These are phyloP conservation scores for Diploscapter pachys DNA, from an alignment of 1,140 invertebrate genomes.

Conservation along the genomic window DNA sequence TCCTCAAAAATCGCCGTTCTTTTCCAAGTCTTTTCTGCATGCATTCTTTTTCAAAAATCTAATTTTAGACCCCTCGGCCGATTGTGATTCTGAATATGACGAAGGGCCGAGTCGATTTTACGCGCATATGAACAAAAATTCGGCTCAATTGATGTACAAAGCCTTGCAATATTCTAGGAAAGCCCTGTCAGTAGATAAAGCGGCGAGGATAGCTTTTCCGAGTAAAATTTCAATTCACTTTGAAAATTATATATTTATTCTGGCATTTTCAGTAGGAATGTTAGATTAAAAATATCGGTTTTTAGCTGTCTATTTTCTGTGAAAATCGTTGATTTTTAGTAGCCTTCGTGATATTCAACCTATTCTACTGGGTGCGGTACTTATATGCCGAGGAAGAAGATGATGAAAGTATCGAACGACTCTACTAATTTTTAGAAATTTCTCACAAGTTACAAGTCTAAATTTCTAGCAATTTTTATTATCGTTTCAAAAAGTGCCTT, in stretches of 20 bases:
- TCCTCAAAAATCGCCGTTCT: no score
- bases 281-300: not conserved
- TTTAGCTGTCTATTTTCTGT: not conserved
- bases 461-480: no score
- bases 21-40: no score
- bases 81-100: conserved; percentile 33
- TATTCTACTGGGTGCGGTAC: conserved; percentile 42
- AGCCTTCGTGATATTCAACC: conserved; percentile 39
- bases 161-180: conserved; percentile 35
- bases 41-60: not conserved
- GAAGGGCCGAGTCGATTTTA: conserved; percentile 34
- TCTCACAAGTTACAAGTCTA: no score
- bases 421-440: no score
- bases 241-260: not conserved
- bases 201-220: conserved; percentile 35
- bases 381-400: conserved; percentile 23
- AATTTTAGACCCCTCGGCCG: conserved; percentile 1
- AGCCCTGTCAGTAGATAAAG: conserved; percentile 36
- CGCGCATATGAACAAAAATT: conserved; percentile 23
- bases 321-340: conserved; percentile 19
- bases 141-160: conserved; percentile 33
- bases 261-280: not conserved
- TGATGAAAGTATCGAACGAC: no score
- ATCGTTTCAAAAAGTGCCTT: no score
- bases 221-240: conserved; percentile 10